Evolutionary conservation across 2,888 invertebrate genomes (phyloP), one percentile per base, ranked within the genome.

Genomic region (Drosophila robusta): DNA sequence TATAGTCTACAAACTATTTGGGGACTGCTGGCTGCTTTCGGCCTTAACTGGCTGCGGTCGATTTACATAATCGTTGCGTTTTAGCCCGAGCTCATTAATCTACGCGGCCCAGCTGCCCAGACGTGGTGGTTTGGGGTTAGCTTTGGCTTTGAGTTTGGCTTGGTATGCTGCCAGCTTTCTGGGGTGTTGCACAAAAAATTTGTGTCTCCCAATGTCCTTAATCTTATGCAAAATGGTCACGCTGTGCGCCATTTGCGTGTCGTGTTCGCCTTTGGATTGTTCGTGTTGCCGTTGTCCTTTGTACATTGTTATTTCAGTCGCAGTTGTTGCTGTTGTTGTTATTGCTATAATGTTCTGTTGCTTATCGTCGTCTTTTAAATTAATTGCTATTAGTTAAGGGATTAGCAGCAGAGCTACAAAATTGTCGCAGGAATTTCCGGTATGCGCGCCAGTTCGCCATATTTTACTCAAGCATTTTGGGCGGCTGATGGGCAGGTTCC

Each of bases 321-420:
- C 26, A 34, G 45, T 39, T 55, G 50, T 26, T 18, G 44, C 3
- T 61, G n/a, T 56, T 70, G 65, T 55, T 72, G 49, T 29, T 64
- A 32, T 44, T 62, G 60, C 44, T 60, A 42, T 60, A 58, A 65
- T 78, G 78, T 70, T 80, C 68, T 81, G 82, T 78, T 87, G 85
- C 82, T 85, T 85, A 83, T 87, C 86, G 83, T 87, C 87, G 86
- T 85, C 82, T 64, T 87, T 90, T 89, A 89, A 90, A 90, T 90
- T 90, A 90, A 90, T 90, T 90, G 90, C 85, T 77, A 84, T 89
- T 90, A 89, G 87, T 89, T 80, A 89, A 80, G 83, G 85, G 88
- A 89, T 90, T 90, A 90, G 86, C 85, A 78, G 81, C 75, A 55
- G 78, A 78, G 81, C 76, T 84, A 71, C 87, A 79, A 87, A 84